A percentile compares a stretch with the other conserved stretches of the same genome.
phyloP scores from a whole-genome alignment of 2,113 vertebrate genomes.

The Mixornis gularis region DNA sequence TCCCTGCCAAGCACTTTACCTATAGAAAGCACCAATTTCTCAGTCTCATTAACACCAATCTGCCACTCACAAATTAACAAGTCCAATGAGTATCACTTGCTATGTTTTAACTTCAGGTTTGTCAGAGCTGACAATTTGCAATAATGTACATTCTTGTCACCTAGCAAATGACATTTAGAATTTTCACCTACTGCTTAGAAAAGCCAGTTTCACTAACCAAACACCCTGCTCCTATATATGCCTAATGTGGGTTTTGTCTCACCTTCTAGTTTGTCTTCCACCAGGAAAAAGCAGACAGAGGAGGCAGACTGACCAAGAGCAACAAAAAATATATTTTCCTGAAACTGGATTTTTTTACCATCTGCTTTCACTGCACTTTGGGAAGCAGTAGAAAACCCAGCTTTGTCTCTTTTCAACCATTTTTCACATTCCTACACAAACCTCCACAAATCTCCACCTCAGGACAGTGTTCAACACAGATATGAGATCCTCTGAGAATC shows the following conservation, averaged over 20 bases:
- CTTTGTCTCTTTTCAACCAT: background rate
- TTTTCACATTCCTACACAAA: background rate
- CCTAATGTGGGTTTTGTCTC: fast-evolving
- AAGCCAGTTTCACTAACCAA: background rate
- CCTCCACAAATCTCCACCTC: background rate
- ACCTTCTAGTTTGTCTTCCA: background rate
- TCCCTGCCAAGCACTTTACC: background rate
- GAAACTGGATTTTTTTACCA: background rate
- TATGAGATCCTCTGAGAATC: background rate
- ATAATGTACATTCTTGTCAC: background rate
- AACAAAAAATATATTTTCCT: background rate
- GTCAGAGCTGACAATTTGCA: background rate
- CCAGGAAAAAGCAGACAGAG: background rate
- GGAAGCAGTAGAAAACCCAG: background rate
- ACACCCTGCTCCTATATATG: background rate
- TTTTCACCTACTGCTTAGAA: background rate
- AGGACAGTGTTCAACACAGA: background rate
- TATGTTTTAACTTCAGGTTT: background rate
- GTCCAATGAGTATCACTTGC: background rate
- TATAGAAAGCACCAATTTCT: background rate
- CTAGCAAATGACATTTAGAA: background rate
- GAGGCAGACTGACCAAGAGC: background rate
- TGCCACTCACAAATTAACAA: background rate
- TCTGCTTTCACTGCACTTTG: background rate
- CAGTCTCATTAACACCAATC: background rate